These are phyloP conservation scores for Candoia aspera DNA, from an alignment of 2,113 vertebrate genomes.

Conservation along the genomic window DNA sequence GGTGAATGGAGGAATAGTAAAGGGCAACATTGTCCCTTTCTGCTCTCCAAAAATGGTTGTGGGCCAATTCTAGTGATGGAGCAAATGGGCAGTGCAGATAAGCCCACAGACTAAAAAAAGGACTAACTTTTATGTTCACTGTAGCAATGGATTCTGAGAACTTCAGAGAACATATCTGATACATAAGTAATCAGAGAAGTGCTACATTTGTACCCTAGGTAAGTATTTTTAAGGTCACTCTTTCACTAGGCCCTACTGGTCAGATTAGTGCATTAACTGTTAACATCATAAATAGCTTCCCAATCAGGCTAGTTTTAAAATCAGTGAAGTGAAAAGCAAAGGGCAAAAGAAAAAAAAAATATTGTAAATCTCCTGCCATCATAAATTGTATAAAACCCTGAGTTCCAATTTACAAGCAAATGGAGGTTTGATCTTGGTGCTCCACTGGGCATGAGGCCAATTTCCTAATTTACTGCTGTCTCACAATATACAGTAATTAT, in stretches of 20 bases:
- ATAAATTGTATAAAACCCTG: conserved; percentile 64
- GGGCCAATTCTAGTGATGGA: neutral
- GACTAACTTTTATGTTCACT: neutral
- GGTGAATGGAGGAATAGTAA: neutral
- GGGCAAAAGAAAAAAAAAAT: conserved; percentile 58
- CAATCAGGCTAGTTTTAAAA: conserved; percentile 42
- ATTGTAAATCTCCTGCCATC: conserved; percentile 55
- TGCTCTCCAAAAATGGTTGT: neutral
- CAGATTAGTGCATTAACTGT: conserved; percentile 14
- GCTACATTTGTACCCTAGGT: neutral
- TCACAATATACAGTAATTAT: conserved; percentile 71
- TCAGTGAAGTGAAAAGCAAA: conserved; percentile 54
- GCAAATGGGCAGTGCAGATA: neutral
- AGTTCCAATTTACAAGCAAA: conserved; percentile 72
- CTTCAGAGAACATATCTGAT: neutral
- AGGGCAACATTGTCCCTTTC: neutral
- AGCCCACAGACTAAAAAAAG: neutral
- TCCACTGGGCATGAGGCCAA: conserved; percentile 64
- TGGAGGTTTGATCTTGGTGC: conserved; percentile 62
- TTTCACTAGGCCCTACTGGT: conserved; percentile 24
- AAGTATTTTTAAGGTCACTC: neutral
- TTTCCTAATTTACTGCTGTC: conserved; percentile 67
- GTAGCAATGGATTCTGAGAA: neutral
- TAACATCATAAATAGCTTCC: conserved; percentile 50
- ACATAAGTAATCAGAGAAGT: neutral